These are phyloP conservation scores for Capreolus pygargus DNA, from an alignment of 2,113 vertebrate genomes.

Conservation along the genomic window DNA sequence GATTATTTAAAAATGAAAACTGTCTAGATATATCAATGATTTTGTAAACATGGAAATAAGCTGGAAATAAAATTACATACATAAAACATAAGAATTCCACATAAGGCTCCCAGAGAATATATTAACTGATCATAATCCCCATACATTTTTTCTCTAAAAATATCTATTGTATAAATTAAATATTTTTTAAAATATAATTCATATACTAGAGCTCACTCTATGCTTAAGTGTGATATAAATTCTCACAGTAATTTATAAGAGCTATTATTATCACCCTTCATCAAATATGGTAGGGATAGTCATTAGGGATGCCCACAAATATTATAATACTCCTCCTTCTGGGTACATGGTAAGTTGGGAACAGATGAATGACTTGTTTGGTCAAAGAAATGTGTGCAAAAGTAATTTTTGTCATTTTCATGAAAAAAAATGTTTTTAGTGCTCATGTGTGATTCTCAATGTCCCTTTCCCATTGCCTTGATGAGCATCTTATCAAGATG, in stretches of 20 bases:
- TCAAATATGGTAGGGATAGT: background rate
- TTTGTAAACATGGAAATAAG: background rate
- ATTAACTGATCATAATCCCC: background rate
- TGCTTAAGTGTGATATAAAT: background rate
- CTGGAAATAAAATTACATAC: background rate
- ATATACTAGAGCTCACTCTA: background rate
- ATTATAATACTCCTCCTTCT: background rate
- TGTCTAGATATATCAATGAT: background rate
- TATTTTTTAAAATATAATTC: background rate
- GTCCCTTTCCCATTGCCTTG: background rate
- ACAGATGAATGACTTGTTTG: background rate
- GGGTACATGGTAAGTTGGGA: background rate
- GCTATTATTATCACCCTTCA: background rate
- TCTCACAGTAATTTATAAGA: background rate
- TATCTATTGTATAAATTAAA: background rate
- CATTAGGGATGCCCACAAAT: background rate
- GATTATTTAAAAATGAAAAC: constrained; percentile 8
- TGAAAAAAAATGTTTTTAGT: background rate
- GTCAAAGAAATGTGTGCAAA: background rate
- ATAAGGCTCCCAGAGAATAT: background rate
- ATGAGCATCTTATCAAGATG: background rate
- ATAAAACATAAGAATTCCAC: background rate
- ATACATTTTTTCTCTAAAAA: background rate
- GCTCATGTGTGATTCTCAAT: background rate
- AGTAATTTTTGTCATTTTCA: background rate